Percentiles rank a stretch among this genome's conserved stretches.
phyloP scores from a whole-genome alignment of 2,888 invertebrate species.

The Mechanitis messenoides region DNA sequence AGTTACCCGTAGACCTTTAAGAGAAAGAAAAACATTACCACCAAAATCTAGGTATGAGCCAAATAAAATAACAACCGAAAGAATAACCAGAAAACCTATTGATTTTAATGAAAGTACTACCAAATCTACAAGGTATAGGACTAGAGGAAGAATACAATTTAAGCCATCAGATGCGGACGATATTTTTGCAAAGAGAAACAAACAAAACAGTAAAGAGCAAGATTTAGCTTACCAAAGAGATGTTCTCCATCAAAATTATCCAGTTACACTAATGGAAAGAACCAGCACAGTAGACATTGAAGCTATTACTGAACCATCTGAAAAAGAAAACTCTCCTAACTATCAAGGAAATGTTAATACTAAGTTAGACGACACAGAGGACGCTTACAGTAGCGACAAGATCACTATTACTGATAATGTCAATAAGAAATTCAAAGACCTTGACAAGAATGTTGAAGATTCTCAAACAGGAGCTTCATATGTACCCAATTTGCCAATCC shows the following conservation, averaged over 20 bases:
- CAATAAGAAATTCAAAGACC: constrained; percentile 43
- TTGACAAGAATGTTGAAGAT: constrained; percentile 41
- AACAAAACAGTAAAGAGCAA: constrained; percentile 48
- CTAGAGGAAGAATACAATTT: constrained; percentile 73
- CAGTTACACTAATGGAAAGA: constrained; percentile 73
- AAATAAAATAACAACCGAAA: constrained; percentile 62
- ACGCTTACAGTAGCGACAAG: constrained; percentile 64
- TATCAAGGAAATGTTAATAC: constrained; percentile 40
- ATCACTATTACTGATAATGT: constrained; percentile 50
- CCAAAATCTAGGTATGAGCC: constrained; percentile 58
- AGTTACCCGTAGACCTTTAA: constrained; percentile 68
- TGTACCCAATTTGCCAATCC: constrained; percentile 43
- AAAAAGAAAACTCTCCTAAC: constrained; percentile 43
- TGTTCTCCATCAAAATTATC: constrained; percentile 79
- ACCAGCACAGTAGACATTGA: constrained; percentile 68
- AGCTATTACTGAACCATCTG: constrained; percentile 62
- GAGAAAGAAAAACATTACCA: constrained; percentile 71
- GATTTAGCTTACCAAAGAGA: constrained; percentile 79
- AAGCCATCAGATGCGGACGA: constrained; percentile 63
- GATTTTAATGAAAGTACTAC: constrained; percentile 57
- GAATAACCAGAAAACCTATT: constrained; percentile 43
- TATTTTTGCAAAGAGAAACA: constrained; percentile 46
- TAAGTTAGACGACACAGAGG: constrained; percentile 52
- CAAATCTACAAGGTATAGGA: constrained; percentile 55
- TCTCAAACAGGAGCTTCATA: constrained; percentile 49